These are phyloP conservation scores for Parascotia fuliginaria DNA, from an alignment of 2,888 invertebrate species.

Conservation along the genomic window DNA sequence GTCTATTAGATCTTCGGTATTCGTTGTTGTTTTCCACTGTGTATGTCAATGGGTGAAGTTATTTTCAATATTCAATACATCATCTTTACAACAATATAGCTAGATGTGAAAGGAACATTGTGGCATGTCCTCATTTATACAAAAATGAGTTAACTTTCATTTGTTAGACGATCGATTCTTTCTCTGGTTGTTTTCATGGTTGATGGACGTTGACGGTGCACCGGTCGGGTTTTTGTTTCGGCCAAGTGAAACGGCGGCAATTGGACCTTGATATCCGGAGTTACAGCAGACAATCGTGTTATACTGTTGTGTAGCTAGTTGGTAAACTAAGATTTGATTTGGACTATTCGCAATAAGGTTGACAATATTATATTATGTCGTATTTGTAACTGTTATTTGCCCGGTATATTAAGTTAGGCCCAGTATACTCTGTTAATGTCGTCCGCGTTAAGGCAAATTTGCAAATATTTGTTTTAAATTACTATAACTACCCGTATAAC, in stretches of 20 bases:
- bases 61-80: slow-evolving; percentile 43
- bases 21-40: slow-evolving; percentile 30
- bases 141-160: slow-evolving; percentile 42
- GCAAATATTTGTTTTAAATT: too few species aligned
- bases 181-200: slow-evolving; percentile 56
- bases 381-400: too few species aligned
- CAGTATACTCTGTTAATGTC: too few species aligned
- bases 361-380: too few species aligned
- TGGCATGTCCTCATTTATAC: slow-evolving; percentile 22
- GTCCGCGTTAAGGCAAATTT: too few species aligned
- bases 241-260: slow-evolving; percentile 77
- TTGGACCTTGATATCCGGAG: slow-evolving; percentile 83
- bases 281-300: slow-evolving; percentile 63
- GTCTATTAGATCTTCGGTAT: slow-evolving; percentile 16
- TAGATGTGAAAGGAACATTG: slow-evolving; percentile 39
- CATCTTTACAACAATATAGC: neutral
- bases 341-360: too few species aligned
- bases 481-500: too few species aligned
- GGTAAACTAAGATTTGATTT: too few species aligned
- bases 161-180: slow-evolving; percentile 44
- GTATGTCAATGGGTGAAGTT: slow-evolving; percentile 44
- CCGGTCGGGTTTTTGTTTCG: slow-evolving; percentile 66
- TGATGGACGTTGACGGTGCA: slow-evolving; percentile 43
- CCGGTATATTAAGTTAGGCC: too few species aligned
- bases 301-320: slow-evolving; percentile 41